phyloP scores from a whole-genome alignment of 2,797 vertebrate species.

The Mastacembelus armatus region DNA sequence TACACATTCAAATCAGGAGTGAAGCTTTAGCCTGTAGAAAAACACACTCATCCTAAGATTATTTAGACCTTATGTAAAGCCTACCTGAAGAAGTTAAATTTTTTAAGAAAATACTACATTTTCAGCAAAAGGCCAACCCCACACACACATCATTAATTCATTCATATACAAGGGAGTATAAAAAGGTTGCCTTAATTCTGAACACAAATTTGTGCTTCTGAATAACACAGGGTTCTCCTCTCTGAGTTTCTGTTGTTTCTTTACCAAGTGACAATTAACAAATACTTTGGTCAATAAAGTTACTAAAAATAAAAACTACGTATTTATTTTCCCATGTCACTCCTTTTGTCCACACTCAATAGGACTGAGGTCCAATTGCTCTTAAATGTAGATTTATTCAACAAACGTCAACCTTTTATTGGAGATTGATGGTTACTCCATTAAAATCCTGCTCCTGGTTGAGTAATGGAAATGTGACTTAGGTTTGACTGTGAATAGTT shows the following conservation, averaged over 20 bases:
- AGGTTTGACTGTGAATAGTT: conserved; percentile 9
- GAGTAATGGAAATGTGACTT: not conserved
- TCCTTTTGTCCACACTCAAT: conserved; percentile 9
- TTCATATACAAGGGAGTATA: not conserved
- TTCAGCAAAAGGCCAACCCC: not conserved
- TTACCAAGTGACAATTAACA: not conserved
- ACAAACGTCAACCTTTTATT: not conserved
- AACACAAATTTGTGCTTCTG: conserved; percentile 1
- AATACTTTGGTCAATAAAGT: conserved; percentile 6
- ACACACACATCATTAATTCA: not conserved
- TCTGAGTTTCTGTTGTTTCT: conserved; percentile 7
- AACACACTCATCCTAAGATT: conserved; percentile 1
- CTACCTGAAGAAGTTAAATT: conserved; percentile 1
- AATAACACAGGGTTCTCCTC: not conserved
- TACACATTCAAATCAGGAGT: conserved; percentile 78
- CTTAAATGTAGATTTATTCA: conserved; percentile 5
- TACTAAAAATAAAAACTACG: conserved; percentile 15
- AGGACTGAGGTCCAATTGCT: not conserved
- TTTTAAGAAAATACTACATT: not conserved
- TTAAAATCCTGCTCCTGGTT: not conserved
- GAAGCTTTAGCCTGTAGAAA: conserved; percentile 11
- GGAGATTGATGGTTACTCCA: not conserved
- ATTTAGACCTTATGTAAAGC: conserved; percentile 27
- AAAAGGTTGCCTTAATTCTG: not conserved
- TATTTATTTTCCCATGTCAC: not conserved